A percentile compares a stretch with the other conserved stretches of the same genome.
These are phyloP conservation scores for Noctua fimbriata DNA, from an alignment of 2,888 invertebrate species.

Conservation along the genomic window DNA sequence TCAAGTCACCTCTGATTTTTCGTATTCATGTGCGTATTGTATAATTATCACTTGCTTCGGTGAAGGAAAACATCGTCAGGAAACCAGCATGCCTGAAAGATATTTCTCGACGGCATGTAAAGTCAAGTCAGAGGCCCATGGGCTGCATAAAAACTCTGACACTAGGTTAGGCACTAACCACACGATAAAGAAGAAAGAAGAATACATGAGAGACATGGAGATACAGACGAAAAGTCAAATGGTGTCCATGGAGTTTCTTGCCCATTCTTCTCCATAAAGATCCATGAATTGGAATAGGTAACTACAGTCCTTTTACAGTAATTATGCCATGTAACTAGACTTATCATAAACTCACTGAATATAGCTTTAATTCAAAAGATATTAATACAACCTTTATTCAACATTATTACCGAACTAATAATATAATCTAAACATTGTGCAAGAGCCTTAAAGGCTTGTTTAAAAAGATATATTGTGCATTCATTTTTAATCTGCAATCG, in stretches of 20 bases:
- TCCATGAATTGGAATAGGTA: background rate
- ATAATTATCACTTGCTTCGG: too few relatives aligned
- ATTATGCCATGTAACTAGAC: background rate
- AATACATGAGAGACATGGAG: too few relatives aligned
- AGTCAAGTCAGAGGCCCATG: too few relatives aligned
- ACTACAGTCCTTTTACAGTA: background rate
- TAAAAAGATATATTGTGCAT: conserved; percentile 69
- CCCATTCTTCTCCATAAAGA: background rate
- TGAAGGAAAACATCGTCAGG: too few relatives aligned
- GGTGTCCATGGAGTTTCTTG: background rate
- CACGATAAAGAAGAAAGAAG: too few relatives aligned
- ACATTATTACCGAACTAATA: conserved; percentile 1
- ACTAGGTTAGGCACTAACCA: too few relatives aligned
- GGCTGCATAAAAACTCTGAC: too few relatives aligned
- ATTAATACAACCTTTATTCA: conserved; percentile 9
- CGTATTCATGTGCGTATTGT: too few relatives aligned
- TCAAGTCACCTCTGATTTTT: too few relatives aligned
- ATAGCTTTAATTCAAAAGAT: background rate
- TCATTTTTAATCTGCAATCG: conserved; percentile 71
- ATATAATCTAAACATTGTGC: conserved; percentile 37
- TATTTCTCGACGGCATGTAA: too few relatives aligned
- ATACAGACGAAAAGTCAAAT: background rate
- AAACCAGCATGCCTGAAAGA: too few relatives aligned
- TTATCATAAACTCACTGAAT: background rate
- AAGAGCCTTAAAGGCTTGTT: conserved; percentile 57